These are phyloP conservation scores for Pogona vitticeps DNA, from an alignment of 2,113 vertebrate genomes.

Conservation along the genomic window DNA sequence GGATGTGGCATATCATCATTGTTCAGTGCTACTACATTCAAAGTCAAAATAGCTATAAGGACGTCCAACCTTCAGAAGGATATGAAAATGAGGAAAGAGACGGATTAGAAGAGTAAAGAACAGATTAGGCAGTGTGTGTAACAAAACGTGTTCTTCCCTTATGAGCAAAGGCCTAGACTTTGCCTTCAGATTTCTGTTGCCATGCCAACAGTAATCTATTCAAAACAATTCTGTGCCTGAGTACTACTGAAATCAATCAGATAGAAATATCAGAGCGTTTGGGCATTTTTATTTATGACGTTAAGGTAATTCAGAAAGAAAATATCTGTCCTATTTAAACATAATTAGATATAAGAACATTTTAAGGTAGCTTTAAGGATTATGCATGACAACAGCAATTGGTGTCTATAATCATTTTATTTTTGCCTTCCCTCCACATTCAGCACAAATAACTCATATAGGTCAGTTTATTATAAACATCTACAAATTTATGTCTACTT, in stretches of 20 bases:
- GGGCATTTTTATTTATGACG: neutral
- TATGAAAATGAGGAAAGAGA: too few relatives aligned
- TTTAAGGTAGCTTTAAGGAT: neutral
- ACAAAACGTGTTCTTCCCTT: neutral
- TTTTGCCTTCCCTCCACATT: neutral
- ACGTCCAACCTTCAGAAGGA: too few relatives aligned
- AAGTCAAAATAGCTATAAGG: too few relatives aligned
- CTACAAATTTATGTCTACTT: neutral
- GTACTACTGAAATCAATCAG: constrained; percentile 9
- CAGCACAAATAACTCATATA: neutral
- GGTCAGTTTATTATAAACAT: neutral
- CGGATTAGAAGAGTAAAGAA: neutral
- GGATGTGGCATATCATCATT: too few relatives aligned
- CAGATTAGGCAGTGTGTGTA: neutral
- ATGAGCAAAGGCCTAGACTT: neutral
- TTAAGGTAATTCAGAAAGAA: neutral
- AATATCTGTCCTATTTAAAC: neutral
- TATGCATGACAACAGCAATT: neutral
- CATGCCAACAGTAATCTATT: constrained; percentile 28
- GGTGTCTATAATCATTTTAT: neutral
- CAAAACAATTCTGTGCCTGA: constrained; percentile 24
- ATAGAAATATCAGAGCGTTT: neutral
- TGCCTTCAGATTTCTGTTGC: constrained; percentile 25
- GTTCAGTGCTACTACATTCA: neutral
- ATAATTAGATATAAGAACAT: neutral